Base-by-base conservation (phyloP, 1,140 invertebrate species). In the Teleopsis dalmanni region DNA sequence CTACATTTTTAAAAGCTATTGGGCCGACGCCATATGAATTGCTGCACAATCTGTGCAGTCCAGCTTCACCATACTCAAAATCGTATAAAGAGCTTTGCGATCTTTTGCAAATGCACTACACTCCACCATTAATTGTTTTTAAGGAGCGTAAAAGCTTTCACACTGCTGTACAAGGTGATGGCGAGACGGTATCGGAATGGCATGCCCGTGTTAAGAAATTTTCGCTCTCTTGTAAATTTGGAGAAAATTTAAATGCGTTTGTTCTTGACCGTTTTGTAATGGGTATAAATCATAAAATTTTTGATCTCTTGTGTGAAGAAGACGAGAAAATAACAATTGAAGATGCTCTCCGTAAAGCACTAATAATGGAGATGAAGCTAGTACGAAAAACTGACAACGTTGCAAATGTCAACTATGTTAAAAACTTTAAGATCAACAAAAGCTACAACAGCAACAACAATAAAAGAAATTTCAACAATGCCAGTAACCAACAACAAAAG, bases 331-430 rank as follows among this genome's bases (percentile, higher is more conserved):
- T 45, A 13, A 34, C 33, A 35, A 34, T 45, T 22, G 43, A 45
- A 21, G 31, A 45, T 13, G 43, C 43, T 8, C 33, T 45, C 11
- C 27, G 43, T 34, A 45, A 45, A 35, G 43, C 43, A 18, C 19
- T 45, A 13, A 35, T 45, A 14, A 34, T 45, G 43, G 45, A 47
- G 19, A 47, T 38, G 45, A 47, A 47, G 19, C 37, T 47, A 14
- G 21, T 29, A 16, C 5, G 34, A 8, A 38, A 47, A 38, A n/a
- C n/a, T n/a, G 35, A 27, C 16, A 14, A 46, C 19, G 43, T 19
- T 34, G 23, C 14, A 22, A 22, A 27, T 14, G n/a, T 27, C n/a
- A 26, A 19, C 14, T 19, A 38, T 14, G 34, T 38, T 16, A 22
- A 22, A 26, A 19, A 45, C 5, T 4, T 33, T 16, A 38, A 26